Base-by-base conservation (phyloP, 2,797 vertebrate genomes). In the Agapornis canus region DNA sequence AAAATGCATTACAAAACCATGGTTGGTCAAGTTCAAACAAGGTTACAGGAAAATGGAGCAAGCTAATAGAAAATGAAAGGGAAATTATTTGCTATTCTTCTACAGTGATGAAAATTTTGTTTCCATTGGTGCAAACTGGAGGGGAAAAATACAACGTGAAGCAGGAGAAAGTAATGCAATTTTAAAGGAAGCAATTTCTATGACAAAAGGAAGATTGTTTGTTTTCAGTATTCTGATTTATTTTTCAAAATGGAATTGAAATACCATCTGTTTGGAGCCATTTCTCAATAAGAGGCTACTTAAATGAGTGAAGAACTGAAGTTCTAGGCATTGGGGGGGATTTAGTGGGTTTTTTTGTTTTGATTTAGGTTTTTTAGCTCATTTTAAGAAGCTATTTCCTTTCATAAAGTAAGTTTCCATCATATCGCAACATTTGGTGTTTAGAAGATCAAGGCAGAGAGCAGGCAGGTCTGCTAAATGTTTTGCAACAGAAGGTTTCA, bases 181-280 rank as follows among this genome's bases (percentile, higher is more conserved):
- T 94, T 82, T 20, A 47, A 86, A 92, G 35, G 47, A 85, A 77
- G 35, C 48, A 45, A 82, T 95, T 94, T 94, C 5, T 29, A 40
- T 54, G 32, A 79, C 42, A 93, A 81, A 94, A 90, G 68, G 49
- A 66, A 89, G 60, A 43, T 63, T 78, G 48, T 80, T 92, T 75
- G 35, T 59, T 91, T 94, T 91, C 84, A 42, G 20, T 89, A 88
- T 90, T 86, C 18, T 66, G 61, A 85, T 75, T 16, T 39, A 57
- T 85, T 95, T 94, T 64, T 91, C 11, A 72, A 86, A 90, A 69
- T 17, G 31, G 29, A 79, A 81, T 83, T 32, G 21, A 12, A 87
- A 60, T 43, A 35, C 42, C 19, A 42, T 81, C 88, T n/a, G 25
- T 10, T 27, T 13, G 25, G 63, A 88, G 16, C 1, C 63, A 81